phyloP scores from a whole-genome alignment of 2,888 invertebrate species.

The Baccha elongata region DNA sequence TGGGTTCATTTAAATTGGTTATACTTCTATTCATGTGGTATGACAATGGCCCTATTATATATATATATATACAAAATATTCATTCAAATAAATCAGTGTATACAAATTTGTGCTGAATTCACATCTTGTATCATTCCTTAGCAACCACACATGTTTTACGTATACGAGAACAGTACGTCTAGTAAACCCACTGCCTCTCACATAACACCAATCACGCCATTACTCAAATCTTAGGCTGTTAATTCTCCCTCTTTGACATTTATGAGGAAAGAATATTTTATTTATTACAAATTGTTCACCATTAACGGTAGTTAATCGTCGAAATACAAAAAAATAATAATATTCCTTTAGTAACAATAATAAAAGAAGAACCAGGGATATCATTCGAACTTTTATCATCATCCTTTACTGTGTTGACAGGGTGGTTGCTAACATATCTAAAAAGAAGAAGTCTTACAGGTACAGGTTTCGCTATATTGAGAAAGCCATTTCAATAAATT shows the following conservation, averaged over 20 bases:
- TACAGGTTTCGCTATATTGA: slow-evolving; percentile 57
- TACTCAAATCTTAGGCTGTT: slow-evolving; percentile 63
- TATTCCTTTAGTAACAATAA: too few species aligned
- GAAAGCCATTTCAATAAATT: slow-evolving; percentile 73
- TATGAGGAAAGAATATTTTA: slow-evolving; percentile 74
- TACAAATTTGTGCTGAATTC: too few species aligned
- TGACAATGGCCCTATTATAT: too few species aligned
- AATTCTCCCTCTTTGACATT: slow-evolving; percentile 69
- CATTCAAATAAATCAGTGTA: too few species aligned
- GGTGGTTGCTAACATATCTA: slow-evolving; percentile 65
- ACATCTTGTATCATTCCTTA: not conserved
- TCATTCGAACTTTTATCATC: slow-evolving; percentile 72
- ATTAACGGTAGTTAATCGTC: slow-evolving; percentile 71
- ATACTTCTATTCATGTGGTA: too few species aligned
- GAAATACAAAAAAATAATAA: slow-evolving; percentile 21
- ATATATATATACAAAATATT: too few species aligned
- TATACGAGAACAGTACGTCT: not conserved
- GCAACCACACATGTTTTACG: slow-evolving; percentile 8
- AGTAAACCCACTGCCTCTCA: too few species aligned
- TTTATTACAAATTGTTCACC: slow-evolving; percentile 74
- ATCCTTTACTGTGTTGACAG: slow-evolving; percentile 69
- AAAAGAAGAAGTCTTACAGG: slow-evolving; percentile 4
- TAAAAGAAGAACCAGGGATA: slow-evolving; percentile 38
- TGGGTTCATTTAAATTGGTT: too few species aligned
- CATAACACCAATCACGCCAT: slow-evolving; percentile 59